A percentile compares a stretch with the other conserved stretches of the same genome.
Conservation (phyloP, 2,888 invertebrate genomes). For the Vesta saturnalis region DNA sequence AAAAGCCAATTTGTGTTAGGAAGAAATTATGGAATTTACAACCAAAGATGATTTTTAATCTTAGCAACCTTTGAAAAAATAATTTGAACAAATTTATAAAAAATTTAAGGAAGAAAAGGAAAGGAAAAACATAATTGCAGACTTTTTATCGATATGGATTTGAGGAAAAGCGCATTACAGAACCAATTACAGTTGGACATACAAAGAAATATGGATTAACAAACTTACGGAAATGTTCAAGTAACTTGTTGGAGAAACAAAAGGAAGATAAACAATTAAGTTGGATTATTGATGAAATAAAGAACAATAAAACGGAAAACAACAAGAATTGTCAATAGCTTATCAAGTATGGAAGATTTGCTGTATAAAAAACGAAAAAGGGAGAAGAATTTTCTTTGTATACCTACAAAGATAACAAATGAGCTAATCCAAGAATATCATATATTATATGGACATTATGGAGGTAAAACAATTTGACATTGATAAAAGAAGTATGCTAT, state of each 20-base stretch:
- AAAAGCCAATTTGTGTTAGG: no score
- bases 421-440: not conserved
- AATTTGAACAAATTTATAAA: not conserved
- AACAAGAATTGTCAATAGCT: not conserved
- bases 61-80: no score
- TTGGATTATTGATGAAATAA: not conserved
- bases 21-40: no score
- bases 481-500: no score
- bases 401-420: not conserved
- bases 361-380: not conserved
- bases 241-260: no score
- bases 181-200: not conserved
- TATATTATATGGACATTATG: not conserved
- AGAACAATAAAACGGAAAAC: not conserved
- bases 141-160: not conserved
- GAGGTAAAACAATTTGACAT: not conserved
- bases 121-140: not conserved
- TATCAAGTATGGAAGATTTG: not conserved
- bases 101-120: not conserved
- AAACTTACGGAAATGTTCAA: no score
- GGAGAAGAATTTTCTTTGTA: not conserved
- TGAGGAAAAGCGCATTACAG: no score
- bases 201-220: no score
- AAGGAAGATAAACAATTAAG: no score
- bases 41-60: no score